Evolutionary conservation across 2,888 invertebrate genomes (phyloP).

Genomic region (Mythimna vitellina): DNA sequence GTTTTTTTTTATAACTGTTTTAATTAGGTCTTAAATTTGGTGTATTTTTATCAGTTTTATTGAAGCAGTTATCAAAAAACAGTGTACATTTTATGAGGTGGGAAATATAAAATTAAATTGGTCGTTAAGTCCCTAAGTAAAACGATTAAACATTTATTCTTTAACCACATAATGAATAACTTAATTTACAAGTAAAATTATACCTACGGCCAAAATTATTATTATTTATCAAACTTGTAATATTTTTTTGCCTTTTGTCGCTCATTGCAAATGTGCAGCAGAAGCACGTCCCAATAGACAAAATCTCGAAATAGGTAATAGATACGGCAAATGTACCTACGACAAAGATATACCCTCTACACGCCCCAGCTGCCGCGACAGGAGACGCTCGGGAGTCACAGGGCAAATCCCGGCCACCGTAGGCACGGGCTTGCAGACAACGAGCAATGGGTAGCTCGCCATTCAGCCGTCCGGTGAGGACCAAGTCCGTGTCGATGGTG

Average conservation of each 20-base stretch:
- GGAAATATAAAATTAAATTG: slow-evolving; percentile 29
- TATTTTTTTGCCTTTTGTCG: neutral
- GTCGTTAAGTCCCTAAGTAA: slow-evolving; percentile 35
- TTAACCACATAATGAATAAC: slow-evolving; percentile 6
- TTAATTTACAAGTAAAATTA: slow-evolving; percentile 24
- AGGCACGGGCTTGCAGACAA: no score
- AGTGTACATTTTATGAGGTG: slow-evolving; percentile 40
- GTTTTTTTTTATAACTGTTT: neutral
- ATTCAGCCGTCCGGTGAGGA: no score
- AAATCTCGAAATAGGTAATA: no score
- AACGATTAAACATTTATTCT: slow-evolving; percentile 10
- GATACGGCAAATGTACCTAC: no score
- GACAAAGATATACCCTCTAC: no score
- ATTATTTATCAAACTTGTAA: no score
- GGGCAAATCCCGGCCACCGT: no score
- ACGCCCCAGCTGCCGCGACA: no score
- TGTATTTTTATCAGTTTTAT: slow-evolving; percentile 15
- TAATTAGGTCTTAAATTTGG: slow-evolving; percentile 2
- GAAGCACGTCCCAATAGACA: neutral
- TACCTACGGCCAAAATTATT: neutral
- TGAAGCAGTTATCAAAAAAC: slow-evolving; percentile 30
- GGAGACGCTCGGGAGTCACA: no score
- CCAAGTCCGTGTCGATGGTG: no score
- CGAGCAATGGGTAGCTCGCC: no score
- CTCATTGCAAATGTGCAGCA: neutral